phyloP scores from a whole-genome alignment of 2,888 invertebrate genomes.

The Dasysyrphus albostriatus region DNA sequence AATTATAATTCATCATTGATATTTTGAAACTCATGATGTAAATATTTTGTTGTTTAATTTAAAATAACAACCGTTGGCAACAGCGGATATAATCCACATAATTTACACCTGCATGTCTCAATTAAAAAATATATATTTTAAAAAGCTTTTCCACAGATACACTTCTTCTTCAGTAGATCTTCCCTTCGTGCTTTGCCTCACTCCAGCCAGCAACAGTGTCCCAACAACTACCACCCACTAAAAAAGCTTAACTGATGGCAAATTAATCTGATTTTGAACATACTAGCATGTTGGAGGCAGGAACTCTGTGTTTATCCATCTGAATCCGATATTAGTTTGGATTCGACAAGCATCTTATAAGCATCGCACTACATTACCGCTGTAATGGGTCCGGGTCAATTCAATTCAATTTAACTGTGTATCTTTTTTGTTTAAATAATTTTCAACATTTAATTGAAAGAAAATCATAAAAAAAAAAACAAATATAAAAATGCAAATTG shows the following conservation, averaged over 20 bases:
- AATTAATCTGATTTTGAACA: constrained; percentile 44
- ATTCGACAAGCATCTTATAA: constrained; percentile 43
- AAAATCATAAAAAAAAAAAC: not conserved
- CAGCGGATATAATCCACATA: constrained; percentile 32
- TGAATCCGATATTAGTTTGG: constrained; percentile 40
- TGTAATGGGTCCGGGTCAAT: constrained; percentile 1
- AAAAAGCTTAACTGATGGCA: constrained; percentile 33
- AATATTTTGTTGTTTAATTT: constrained; percentile 11
- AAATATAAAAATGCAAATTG: not conserved
- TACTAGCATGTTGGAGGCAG: constrained; percentile 21
- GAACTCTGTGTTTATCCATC: constrained; percentile 40
- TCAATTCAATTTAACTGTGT: constrained; percentile 15
- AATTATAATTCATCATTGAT: not conserved
- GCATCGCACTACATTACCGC: constrained; percentile 5
- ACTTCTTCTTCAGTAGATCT: constrained; percentile 17
- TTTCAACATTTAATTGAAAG: not conserved
- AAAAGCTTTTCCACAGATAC: constrained; percentile 27
- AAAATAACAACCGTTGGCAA: constrained; percentile 30
- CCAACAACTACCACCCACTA: constrained; percentile 8
- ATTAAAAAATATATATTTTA: constrained; percentile 22
- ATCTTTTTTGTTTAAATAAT: not conserved
- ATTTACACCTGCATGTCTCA: constrained; percentile 41
- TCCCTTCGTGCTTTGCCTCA: constrained; percentile 19
- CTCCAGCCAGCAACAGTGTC: constrained; percentile 6
- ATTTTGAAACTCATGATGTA: not conserved